These are phyloP conservation scores for Antechinus flavipes DNA, from an alignment of 2,113 vertebrate genomes.

Conservation along the genomic window DNA sequence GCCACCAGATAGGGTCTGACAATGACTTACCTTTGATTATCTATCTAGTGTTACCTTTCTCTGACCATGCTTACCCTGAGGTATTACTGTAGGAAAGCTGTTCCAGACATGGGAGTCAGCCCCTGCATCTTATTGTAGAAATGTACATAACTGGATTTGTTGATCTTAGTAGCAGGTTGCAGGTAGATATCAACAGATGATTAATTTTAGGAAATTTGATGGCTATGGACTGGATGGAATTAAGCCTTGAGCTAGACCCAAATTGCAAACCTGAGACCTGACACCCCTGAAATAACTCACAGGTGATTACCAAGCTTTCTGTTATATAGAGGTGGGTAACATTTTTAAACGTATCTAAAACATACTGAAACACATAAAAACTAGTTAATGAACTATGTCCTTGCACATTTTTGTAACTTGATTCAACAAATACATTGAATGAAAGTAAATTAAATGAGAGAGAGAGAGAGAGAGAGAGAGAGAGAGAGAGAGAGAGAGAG, in stretches of 20 bases:
- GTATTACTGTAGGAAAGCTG: not conserved
- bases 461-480: too few species aligned
- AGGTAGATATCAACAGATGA: not conserved
- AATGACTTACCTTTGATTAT: not conserved
- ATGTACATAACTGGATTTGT: not conserved
- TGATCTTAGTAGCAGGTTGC: not conserved
- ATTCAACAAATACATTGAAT: conserved; percentile 63
- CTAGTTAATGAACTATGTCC: conserved; percentile 4
- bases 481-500: too few species aligned
- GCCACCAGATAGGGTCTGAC: not conserved
- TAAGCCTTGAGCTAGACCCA: conserved; percentile 26
- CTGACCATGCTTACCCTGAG: not conserved
- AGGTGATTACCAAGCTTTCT: not conserved
- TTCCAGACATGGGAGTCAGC: not conserved
- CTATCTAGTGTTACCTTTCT: not conserved
- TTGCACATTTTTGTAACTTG: conserved; percentile 56
- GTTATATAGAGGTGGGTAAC: not conserved
- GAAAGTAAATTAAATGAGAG: not conserved
- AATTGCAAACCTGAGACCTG: not conserved
- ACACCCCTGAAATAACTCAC: not conserved
- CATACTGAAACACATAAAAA: conserved; percentile 26
- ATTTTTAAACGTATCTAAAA: not conserved
- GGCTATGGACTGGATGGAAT: not conserved
- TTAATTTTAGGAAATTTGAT: not conserved
- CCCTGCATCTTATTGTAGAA: not conserved